Evolutionary conservation across 2,113 vertebrate genomes (phyloP), one percentile per base, ranked within the genome.

Genomic region (Antigone vipio): DNA sequence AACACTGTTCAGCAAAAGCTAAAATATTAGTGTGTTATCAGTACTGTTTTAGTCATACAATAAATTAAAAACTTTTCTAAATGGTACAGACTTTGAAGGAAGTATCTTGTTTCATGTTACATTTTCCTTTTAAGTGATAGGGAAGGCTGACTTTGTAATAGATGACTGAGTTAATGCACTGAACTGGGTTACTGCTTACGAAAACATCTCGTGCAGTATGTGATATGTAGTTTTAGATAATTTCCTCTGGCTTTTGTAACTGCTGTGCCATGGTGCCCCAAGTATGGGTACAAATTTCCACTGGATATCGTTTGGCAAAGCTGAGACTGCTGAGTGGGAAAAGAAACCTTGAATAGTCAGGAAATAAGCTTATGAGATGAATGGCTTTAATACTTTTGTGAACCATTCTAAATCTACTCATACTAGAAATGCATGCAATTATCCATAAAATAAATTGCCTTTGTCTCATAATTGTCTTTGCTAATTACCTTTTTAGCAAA

Each of bases 401-500:
- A 92, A 50, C 42, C 76, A 62, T 84, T 95, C 53, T 64, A 64
- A 77, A 88, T 81, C 59, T 62, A 59, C 29, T 95, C 44, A 55
- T 40, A 78, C 40, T 81, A 76, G 45, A 79, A 94, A 80, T 80
- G 59, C 29, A 40, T 49, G 68, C 66, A 78, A 68, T 96, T 93
- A 79, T 34, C 76, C 53, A 77, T 73, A 81, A 92, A 92, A 81
- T 53, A 81, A 88, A 93, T 86, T 89, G 73, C 20, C 35, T 92
- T 95, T 67, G n/a, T 67, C 64, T 92, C 71, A 66, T 73, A 82
- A 80, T 85, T 85, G 62, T 81, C 62, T 96, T 85, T 77, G 74
- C 56, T 96, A 79, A 95, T 87, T 82, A 89, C 23, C 42, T 93
- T 86, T 94, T 27, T 15, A 85, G 58, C 34, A 93, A 94, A 94